Percentiles rank a stretch among this genome's conserved stretches.
These are phyloP conservation scores for Sitta europaea DNA, from an alignment of 2,113 vertebrate genomes.

Conservation along the genomic window DNA sequence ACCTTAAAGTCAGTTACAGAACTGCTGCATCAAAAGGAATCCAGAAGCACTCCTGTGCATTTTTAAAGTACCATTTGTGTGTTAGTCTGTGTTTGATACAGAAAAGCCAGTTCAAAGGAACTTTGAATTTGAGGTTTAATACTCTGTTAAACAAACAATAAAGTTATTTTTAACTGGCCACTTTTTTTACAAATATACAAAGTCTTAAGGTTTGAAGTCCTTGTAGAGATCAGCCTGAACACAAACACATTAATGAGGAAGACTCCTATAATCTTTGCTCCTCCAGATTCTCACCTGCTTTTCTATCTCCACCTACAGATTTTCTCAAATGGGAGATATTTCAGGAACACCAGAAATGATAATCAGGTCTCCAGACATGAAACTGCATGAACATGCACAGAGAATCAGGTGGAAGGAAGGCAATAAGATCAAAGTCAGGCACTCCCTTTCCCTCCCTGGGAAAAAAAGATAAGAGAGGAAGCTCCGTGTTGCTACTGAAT, in stretches of 20 bases:
- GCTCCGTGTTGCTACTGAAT: neutral
- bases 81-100: neutral
- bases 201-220: neutral
- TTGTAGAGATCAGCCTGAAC: neutral
- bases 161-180: neutral
- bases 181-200: neutral
- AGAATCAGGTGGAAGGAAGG: conserved; percentile 16
- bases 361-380: conserved; percentile 31
- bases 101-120: neutral
- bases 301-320: neutral
- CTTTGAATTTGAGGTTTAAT: neutral
- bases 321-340: neutral
- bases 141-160: neutral
- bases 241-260: neutral
- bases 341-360: neutral
- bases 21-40: neutral
- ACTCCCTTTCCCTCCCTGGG: conserved; percentile 10
- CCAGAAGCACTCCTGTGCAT: neutral
- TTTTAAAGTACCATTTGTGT: neutral
- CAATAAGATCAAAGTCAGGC: conserved; percentile 32
- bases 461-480: neutral
- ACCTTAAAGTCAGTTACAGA: neutral
- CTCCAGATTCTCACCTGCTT: neutral
- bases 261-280: neutral
- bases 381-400: neutral